Base-by-base conservation (phyloP, 92 coral and sea anemone species). In the Porites lobata region DNA sequence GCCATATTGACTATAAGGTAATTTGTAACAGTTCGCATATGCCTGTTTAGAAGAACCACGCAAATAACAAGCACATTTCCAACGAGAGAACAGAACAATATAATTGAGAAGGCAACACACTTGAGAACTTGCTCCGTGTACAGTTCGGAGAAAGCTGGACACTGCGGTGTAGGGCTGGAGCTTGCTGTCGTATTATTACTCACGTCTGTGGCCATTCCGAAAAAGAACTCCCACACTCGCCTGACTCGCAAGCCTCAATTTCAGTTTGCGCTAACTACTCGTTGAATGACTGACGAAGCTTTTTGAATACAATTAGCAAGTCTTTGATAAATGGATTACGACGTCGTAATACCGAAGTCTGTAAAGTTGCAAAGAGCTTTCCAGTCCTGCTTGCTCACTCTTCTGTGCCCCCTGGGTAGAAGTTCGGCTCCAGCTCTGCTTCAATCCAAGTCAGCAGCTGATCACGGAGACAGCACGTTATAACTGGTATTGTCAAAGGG, bases 1-100 rank as follows among this genome's bases (percentile, higher is more conserved):
- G 98, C 98, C 98, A 95, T 93, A 86, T 95, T 95, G 65, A 95
- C 92, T 51, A 95, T 95, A 58, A 95, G 59, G 79, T 91, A 95
- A 86, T 95, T 95, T 62, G 98, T 95, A 43, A 95, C 93, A 43
- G 95, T 93, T 64, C 85, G 96, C 98, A 95, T 95, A 10, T 92
- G 91, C 14, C 93, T 90, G 81, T 95, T 95, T 70, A 81, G 52
- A 3, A 84, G 14, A 68, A 95, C 96, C n/a, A 92, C 96, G 65
- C 77, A 84, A 59, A 95, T 89, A 82, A 95, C 96, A 13, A 95
- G 85, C 57, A 89, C 68, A 70, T 95, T 95, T 3, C 98, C 98
- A 70, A 92, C 19, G 72, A 93, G 56, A 13, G 96, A 92, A 1
- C 92, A 76, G 53, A 91, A 52, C 65, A 90, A 53, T 65, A 90